phyloP scores from a whole-genome alignment of 1,140 invertebrate genomes.

The Pristionchus pacificus region DNA sequence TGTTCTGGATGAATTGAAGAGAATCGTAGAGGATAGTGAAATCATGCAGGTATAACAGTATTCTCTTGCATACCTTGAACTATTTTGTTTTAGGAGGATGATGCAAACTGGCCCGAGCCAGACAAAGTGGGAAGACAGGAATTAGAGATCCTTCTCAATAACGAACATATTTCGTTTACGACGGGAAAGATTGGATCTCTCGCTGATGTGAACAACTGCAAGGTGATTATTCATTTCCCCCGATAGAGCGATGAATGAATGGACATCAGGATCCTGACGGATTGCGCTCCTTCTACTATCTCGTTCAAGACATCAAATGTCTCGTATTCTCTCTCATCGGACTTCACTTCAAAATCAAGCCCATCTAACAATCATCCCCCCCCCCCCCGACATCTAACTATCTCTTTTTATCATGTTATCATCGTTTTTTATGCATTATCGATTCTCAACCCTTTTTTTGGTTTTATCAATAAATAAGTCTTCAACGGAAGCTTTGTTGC shows the following conservation, averaged over 20 bases:
- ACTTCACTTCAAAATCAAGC: conserved; percentile 99
- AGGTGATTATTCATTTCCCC: conserved; percentile 5
- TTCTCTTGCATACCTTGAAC: no score
- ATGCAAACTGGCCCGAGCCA: conserved; percentile 90
- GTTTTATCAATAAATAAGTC: no score
- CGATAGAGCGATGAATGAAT: no score
- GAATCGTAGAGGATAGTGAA: conserved; percentile 95
- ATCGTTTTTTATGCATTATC: no score
- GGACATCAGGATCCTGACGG: conserved; percentile 90
- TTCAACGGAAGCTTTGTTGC: no score
- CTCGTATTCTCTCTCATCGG: conserved; percentile 97
- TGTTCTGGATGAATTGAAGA: conserved; percentile 96
- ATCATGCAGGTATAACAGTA: conserved; percentile 81
- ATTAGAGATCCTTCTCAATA: conserved; percentile 95
- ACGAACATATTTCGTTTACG: conserved; percentile 99
- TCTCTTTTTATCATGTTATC: no score
- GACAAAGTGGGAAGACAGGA: conserved; percentile 93
- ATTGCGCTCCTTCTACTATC: conserved; percentile 92
- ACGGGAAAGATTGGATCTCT: conserved; percentile 97
- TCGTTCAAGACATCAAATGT: conserved; percentile 98
- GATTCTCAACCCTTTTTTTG: no score
- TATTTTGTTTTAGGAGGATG: conserved; percentile 75
- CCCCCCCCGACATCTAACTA: no score
- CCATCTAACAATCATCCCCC: no score
- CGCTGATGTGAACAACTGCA: conserved; percentile 93